A percentile compares a stretch with the other conserved stretches of the same genome.
Conservation (phyloP, 2,113 vertebrate genomes). For the Nerophis lumbriciformis region DNA sequence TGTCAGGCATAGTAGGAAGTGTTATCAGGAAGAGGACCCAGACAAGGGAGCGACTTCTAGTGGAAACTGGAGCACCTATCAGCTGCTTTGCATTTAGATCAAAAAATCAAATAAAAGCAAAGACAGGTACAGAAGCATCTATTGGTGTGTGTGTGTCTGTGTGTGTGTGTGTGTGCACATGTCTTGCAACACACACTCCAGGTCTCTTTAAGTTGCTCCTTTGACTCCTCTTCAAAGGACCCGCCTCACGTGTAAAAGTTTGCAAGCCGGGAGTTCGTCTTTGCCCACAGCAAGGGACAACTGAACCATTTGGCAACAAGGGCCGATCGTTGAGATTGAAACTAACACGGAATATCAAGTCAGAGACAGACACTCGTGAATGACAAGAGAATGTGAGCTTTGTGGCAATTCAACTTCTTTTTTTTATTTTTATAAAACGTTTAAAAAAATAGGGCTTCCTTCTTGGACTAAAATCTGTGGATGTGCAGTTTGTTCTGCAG, state of each 20-base stretch:
- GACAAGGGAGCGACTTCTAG: slow-evolving; percentile 77
- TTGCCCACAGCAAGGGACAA: slow-evolving; percentile 71
- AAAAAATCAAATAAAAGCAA: slow-evolving; percentile 70
- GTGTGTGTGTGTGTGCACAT: slow-evolving; percentile 44
- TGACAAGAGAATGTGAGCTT: slow-evolving; percentile 7
- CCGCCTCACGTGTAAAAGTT: slow-evolving; percentile 66
- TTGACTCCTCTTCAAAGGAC: slow-evolving; percentile 67
- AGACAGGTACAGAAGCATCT: slow-evolving; percentile 65
- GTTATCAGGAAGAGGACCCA: slow-evolving; percentile 78
- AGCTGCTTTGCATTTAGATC: slow-evolving; percentile 81
- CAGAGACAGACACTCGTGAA: slow-evolving; percentile 41
- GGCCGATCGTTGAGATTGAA: slow-evolving; percentile 57
- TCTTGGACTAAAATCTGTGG: slow-evolving; percentile 10
- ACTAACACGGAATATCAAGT: slow-evolving; percentile 64
- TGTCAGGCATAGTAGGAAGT: slow-evolving; percentile 78
- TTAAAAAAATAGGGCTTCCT: slow-evolving; percentile 26
- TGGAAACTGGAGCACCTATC: slow-evolving; percentile 77
- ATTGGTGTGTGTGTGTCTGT: slow-evolving; percentile 58
- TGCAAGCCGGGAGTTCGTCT: slow-evolving; percentile 59
- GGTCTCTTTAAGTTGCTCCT: slow-evolving; percentile 72
- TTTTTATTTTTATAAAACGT: slow-evolving; percentile 11
- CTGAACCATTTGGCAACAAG: slow-evolving; percentile 60
- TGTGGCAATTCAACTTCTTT: background rate
- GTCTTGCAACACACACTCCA: slow-evolving; percentile 35
- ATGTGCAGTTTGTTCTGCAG: slow-evolving; percentile 26